Percentiles rank a stretch among this genome's conserved stretches.
phyloP scores from a whole-genome alignment of 2,888 invertebrate genomes.

The Syritta pipiens region DNA sequence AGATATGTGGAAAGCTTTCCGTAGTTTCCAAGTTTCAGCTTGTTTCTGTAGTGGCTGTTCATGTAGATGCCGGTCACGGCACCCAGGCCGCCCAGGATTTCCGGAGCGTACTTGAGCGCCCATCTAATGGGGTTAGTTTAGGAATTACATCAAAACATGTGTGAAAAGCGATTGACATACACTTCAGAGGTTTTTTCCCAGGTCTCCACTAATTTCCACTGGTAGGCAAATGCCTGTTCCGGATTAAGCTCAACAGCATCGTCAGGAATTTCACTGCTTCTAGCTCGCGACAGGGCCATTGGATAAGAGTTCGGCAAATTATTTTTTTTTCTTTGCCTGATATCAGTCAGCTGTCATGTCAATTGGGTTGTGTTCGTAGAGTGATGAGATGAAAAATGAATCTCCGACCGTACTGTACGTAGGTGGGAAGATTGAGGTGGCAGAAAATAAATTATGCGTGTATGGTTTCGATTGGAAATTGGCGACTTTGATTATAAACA shows the following conservation, averaged over 20 bases:
- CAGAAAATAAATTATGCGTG: no score
- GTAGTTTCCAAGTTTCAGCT: conserved; percentile 82
- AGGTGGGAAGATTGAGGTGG: no score
- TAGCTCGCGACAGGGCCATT: conserved; percentile 83
- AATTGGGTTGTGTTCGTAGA: no score
- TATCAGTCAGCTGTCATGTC: background rate
- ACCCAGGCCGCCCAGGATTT: conserved; percentile 80
- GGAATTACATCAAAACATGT: conserved; percentile 34
- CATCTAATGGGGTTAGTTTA: conserved; percentile 78
- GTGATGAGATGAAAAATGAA: no score
- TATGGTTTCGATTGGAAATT: no score
- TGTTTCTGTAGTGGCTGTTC: conserved; percentile 83
- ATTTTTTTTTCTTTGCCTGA: no score
- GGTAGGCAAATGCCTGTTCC: conserved; percentile 82
- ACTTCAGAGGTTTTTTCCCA: conserved; percentile 83
- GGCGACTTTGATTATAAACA: no score
- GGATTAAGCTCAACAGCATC: conserved; percentile 83
- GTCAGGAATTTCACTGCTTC: conserved; percentile 80
- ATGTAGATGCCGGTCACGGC: conserved; percentile 82
- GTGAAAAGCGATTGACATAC: conserved; percentile 79
- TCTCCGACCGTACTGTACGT: no score
- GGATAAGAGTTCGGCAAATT: conserved; percentile 77
- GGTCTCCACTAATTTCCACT: conserved; percentile 81
- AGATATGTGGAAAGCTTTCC: conserved; percentile 83
- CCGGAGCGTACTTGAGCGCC: conserved; percentile 80